A percentile compares a stretch with the other conserved stretches of the same genome.
Conservation (phyloP, 2,888 invertebrate species). For the Allolobophora icterica region DNA sequence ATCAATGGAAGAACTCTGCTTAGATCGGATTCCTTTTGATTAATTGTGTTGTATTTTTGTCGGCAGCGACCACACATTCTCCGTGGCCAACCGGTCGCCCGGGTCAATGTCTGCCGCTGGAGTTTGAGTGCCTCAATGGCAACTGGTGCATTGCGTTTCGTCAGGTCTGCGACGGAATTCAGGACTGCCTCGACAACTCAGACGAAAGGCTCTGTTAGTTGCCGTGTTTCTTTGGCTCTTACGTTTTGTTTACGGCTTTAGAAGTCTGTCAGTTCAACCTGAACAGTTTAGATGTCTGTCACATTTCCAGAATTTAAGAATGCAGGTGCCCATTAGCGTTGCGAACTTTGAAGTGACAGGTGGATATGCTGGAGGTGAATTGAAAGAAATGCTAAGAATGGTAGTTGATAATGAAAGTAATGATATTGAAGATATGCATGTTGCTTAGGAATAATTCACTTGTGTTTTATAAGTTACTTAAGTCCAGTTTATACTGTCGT, state of each 20-base stretch:
- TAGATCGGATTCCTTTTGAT: background rate
- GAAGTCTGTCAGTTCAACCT: background rate
- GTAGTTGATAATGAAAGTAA: too few species aligned
- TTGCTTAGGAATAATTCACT: too few species aligned
- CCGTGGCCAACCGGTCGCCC: slow-evolving; percentile 1
- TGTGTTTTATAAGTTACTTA: too few species aligned
- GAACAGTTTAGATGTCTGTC: too few species aligned
- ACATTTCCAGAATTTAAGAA: too few species aligned
- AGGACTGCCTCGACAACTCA: slow-evolving; percentile 49
- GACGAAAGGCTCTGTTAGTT: slow-evolving; percentile 43
- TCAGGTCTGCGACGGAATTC: slow-evolving; percentile 51
- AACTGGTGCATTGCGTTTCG: slow-evolving; percentile 49
- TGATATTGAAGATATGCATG: too few species aligned
- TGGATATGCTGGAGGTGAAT: too few species aligned
- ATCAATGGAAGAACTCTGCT: background rate
- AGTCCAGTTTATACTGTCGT: too few species aligned
- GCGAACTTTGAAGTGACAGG: too few species aligned
- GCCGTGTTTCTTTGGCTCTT: background rate
- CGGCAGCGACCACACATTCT: background rate
- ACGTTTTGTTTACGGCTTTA: slow-evolving; percentile 19
- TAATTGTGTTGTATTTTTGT: background rate
- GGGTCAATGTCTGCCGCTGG: background rate
- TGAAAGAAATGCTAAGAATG: too few species aligned
- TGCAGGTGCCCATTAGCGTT: too few species aligned
- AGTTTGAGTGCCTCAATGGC: background rate